Evolutionary conservation across 1,140 invertebrate genomes (phyloP), one percentile per base, ranked within the genome.

Genomic region (Chymomyza costata): DNA sequence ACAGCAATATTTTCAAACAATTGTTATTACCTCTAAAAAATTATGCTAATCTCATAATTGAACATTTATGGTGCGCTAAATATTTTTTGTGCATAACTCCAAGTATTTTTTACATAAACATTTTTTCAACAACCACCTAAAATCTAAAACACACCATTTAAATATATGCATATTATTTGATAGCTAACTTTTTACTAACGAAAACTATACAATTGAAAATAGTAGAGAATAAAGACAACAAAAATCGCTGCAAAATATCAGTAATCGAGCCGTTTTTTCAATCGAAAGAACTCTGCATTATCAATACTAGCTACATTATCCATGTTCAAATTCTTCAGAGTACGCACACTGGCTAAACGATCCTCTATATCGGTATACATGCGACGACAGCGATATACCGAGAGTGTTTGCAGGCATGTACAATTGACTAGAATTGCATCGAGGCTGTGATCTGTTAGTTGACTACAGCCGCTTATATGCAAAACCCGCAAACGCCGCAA

Each of bases 401-500:
- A 81, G 0, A 84, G 44, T 0, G 82, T 81, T 57, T 84, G 73
- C 30, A 85, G 31, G 25, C 68, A 57, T 47, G 87, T 87, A 55
- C 91, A 91, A 58, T 91, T 85, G 0, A 78, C 60, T 48, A 86
- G 86, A 31, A 93, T 87, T 14, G 87, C 87, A 47, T 89, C 86
- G 11, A 93, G 82, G 25, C 88, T 87, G 50, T 87, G 87, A 73
- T 93, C 89, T 0, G 91, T 93, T 11, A 93, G 65, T 62, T 90
- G 88, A 59, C 88, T 90, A 83, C 92, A 93, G 38, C 89, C 89
- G 87, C 92, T 88, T 2, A 93, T 84, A 81, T 92, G 87, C 15
- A 93, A 82, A 48, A 88, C 86, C 35, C 89, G 88, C 7, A 93
- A 78, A 62, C 92, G 87, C 3, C 85, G 85, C 10, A 92, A 82